Conservation (phyloP, 2,113 vertebrate genomes). For the Struthidea cinerea region DNA sequence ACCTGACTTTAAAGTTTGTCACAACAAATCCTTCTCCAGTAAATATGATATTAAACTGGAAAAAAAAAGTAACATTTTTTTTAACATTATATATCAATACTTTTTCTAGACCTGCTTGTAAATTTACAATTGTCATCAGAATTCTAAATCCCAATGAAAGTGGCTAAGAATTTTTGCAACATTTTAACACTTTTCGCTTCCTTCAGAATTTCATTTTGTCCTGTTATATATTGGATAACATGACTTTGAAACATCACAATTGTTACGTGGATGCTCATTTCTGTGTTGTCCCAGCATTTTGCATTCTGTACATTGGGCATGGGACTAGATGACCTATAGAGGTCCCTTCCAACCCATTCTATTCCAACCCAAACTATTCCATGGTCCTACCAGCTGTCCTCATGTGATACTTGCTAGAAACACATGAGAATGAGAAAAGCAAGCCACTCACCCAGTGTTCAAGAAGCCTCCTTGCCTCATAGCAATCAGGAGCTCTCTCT, state of each 20-base stretch:
- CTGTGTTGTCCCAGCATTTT: not conserved
- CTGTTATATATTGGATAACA: not conserved
- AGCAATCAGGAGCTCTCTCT: not conserved
- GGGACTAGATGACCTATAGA: not conserved
- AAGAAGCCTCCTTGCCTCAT: slow-evolving; percentile 34
- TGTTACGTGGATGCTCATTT: not conserved
- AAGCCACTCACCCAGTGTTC: slow-evolving; percentile 59
- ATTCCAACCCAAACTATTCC: not conserved
- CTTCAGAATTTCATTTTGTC: not conserved
- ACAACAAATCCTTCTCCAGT: slow-evolving; percentile 33
- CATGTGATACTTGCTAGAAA: not conserved
- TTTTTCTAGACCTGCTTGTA: not conserved
- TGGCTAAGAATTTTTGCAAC: not conserved
- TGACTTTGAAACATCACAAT: not conserved
- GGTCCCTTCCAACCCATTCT: not conserved
- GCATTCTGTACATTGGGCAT: not conserved
- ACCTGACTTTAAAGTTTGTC: slow-evolving; percentile 51
- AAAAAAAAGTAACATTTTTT: not conserved
- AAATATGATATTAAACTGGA: slow-evolving; percentile 58
- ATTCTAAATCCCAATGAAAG: not conserved
- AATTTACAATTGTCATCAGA: not conserved
- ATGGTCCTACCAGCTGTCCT: not conserved
- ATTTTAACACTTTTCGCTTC: not conserved
- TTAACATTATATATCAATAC: not conserved
- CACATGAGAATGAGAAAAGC: not conserved